phyloP scores from a whole-genome alignment of 2,888 invertebrate genomes.

The Dicycla oo region DNA sequence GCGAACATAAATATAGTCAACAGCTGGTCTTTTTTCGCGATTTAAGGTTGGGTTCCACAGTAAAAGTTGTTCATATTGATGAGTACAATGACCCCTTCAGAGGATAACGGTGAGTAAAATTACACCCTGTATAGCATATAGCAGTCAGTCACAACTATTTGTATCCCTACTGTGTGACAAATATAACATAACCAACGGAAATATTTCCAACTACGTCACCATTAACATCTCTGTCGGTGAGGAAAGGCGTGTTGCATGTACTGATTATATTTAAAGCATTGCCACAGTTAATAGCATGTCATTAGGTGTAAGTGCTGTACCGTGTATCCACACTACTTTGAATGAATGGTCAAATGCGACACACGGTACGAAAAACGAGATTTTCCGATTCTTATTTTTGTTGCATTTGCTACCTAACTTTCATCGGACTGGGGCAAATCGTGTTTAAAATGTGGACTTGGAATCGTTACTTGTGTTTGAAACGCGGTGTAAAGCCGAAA shows the following conservation, averaged over 20 bases:
- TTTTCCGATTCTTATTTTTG: slow-evolving; percentile 24
- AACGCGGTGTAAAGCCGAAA: not conserved
- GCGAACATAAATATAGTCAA: no score
- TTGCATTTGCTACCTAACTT: slow-evolving; percentile 23
- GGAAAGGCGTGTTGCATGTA: slow-evolving; percentile 47
- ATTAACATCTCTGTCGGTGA: slow-evolving; percentile 47
- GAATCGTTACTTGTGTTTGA: not conserved
- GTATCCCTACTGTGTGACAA: slow-evolving; percentile 1
- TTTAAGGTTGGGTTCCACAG: no score
- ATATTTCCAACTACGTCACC: slow-evolving; percentile 19
- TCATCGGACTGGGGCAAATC: not conserved
- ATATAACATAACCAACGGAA: slow-evolving; percentile 25
- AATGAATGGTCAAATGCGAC: slow-evolving; percentile 51
- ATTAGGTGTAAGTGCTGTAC: slow-evolving; percentile 66
- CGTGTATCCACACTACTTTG: slow-evolving; percentile 59
- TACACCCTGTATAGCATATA: no score
- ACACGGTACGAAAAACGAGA: slow-evolving; percentile 27
- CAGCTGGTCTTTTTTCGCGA: no score
- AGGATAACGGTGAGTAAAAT: no score
- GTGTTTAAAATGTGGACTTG: slow-evolving; percentile 2
- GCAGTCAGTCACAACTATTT: slow-evolving; percentile 2
- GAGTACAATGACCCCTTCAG: no score
- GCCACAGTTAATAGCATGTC: slow-evolving; percentile 61
- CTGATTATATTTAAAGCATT: slow-evolving; percentile 61
- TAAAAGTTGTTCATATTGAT: no score